Evolutionary conservation across 2,797 vertebrate genomes (phyloP).

Genomic region (Leptoclinus maculatus): DNA sequence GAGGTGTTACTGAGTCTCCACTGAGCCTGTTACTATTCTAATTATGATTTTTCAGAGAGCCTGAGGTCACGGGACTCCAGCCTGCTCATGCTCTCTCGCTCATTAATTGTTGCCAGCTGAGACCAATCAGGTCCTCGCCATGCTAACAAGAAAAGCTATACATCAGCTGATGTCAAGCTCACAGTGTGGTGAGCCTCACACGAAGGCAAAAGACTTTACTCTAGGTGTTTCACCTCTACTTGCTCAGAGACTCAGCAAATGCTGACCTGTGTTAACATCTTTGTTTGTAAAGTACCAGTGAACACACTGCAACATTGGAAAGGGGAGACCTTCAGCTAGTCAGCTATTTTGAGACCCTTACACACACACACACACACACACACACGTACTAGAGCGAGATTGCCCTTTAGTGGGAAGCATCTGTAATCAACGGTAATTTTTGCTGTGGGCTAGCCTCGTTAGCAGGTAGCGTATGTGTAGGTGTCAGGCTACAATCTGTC

Average conservation of each 20-base stretch:
- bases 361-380: neutral
- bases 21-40: constrained; percentile 49
- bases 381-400: constrained; percentile 1
- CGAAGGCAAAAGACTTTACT: neutral
- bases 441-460: constrained; percentile 80
- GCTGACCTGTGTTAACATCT: neutral
- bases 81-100: constrained; percentile 61
- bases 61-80: constrained; percentile 62
- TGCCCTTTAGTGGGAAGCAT: constrained; percentile 60
- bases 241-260: neutral
- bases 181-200: constrained; percentile 6
- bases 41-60: constrained; percentile 65
- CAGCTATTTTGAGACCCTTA: constrained; percentile 33
- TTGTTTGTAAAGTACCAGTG: neutral
- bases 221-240: neutral
- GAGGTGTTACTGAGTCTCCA: constrained; percentile 24
- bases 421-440: constrained; percentile 70
- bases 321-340: constrained; percentile 1
- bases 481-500: constrained; percentile 81
- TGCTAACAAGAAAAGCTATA: constrained; percentile 27
- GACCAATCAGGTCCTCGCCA: constrained; percentile 58
- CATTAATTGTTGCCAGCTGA: constrained; percentile 77
- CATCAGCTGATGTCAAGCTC: constrained; percentile 45
- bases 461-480: constrained; percentile 82
- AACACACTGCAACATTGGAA: neutral